Conservation (phyloP, 1,140 invertebrate genomes). For the Nilaparvata lugens region DNA sequence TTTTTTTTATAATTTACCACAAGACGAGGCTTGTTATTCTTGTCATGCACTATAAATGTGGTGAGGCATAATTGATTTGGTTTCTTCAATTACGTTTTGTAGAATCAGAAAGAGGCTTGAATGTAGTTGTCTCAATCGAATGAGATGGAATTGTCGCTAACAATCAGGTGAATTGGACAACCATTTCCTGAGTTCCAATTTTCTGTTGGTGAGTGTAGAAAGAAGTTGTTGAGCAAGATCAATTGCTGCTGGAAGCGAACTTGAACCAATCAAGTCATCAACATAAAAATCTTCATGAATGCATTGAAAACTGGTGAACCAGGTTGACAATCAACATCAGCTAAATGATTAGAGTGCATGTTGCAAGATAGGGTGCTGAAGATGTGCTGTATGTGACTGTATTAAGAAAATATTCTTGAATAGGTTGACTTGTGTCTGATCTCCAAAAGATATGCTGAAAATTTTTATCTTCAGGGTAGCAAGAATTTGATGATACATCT, state of each 20-base stretch:
- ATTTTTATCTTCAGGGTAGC: constrained; percentile 17
- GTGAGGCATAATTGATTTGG: too few relatives aligned
- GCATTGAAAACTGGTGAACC: constrained; percentile 20
- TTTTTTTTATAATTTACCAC: too few relatives aligned
- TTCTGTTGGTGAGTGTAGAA: constrained; percentile 16
- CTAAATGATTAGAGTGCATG: constrained; percentile 32
- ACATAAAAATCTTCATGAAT: constrained; percentile 25
- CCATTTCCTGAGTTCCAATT: constrained; percentile 30
- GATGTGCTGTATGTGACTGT: constrained; percentile 31
- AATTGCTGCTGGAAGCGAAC: constrained; percentile 17
- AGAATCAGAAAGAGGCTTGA: too few relatives aligned
- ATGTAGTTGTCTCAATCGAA: not conserved
- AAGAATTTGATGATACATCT: constrained; percentile 23
- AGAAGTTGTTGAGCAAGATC: constrained; percentile 20
- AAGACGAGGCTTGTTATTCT: too few relatives aligned
- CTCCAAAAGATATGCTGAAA: constrained; percentile 36
- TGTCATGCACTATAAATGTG: too few relatives aligned
- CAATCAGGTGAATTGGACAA: constrained; percentile 21
- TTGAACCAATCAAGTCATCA: constrained; percentile 22
- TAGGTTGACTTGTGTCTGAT: constrained; percentile 18
- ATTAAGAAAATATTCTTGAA: constrained; percentile 27
- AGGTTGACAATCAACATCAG: constrained; percentile 25
- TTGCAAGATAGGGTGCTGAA: constrained; percentile 31
- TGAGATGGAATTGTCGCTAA: not conserved
- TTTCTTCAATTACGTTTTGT: too few relatives aligned